Base-by-base conservation (phyloP, 2,797 vertebrate genomes). In the Peromyscus attwateri region DNA sequence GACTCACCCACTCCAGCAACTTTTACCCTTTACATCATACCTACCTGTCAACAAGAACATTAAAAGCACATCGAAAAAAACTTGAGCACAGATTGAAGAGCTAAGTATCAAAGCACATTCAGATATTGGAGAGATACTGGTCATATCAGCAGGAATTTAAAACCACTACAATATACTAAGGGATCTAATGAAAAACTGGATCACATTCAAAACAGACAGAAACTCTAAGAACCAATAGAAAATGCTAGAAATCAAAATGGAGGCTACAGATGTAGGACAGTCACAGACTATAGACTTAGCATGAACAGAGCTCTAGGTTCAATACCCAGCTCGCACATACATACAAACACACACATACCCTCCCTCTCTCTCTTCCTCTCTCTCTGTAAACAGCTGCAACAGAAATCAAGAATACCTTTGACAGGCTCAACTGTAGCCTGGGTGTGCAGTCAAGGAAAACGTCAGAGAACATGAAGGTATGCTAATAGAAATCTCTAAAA, bases 201-300 rank as follows among this genome's bases (percentile, higher is more conserved):
- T 66, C 77, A 91, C 64, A 52, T 81, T 77, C 34, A 90, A 60
- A 95, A 91, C 43, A 91, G 55, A 70, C 73, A 40, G 79, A 96
- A 91, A 84, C 43, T 40, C 19, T 77, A 93, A 79, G n/a, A 94
- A 87, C 90, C 3, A 60, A 64, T 70, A 95, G 31, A 17, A 93
- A 95, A 92, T 75, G 49, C n/a, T 95, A 90, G 25, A 95, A 95
- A 91, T 82, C 88, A 64, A 96, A 88, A 87, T 31, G 52, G 64
- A 23, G 34, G 6, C 71, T 40, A 37, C 7, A 62, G 29, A 13
- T 79, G 29, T 40, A 87, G 37, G 57, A 57, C 23, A 79, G 49
- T 91, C 27, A 34, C 12, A 87, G 37, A 77, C 46, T 55, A 13
- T 16, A 31, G 55, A 31, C 5, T 77, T 79, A 87, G 60, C 46